Base-by-base conservation (phyloP, 2,888 invertebrate genomes). In the Watsonalla cultraria region DNA sequence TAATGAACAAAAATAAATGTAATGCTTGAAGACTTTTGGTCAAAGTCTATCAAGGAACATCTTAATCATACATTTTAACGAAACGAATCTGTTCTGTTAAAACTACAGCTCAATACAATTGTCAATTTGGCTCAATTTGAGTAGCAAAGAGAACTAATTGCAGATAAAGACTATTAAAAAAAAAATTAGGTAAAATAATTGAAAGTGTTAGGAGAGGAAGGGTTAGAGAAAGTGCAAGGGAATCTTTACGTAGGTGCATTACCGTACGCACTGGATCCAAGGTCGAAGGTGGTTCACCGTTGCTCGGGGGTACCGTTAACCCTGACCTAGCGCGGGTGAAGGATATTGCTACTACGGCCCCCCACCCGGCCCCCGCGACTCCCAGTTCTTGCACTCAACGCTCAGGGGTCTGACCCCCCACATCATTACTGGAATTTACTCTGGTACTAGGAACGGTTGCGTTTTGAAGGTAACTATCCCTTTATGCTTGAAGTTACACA, bases 241-340 rank as follows among this genome's bases (percentile, higher is more conserved):
- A 34, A 62, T 58, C 58, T 62, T 67, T 66, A 64, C 66, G 66
- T 63, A 74, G 59, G 73, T 80, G 80, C 79, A 80, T 78, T 80
- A 77, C 62, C 70, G 64, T 70, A 72, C 78, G 76, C 78, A 78
- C 70, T 71, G 78, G 71, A 78, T 66, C 73, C 86, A 91, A 90
- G 89, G 91, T 88, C 90, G 90, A 83, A 85, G 88, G 83, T 82
- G 79, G 86, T 80, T 84, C 79, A 76, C 79, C 82, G 85, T 82
- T 78, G 82, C 84, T 76, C 82, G 86, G 87, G 90, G 88, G 88
- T 74, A 82, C 84, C 69, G 82, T 87, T 90, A 88, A 89, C 90
- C 90, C 90, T 90, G 90, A 90, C 90, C 90, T 86, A 87, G 86
- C 84, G 78, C 73, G 81, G 82, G 86, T 86, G 89, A 87, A 89